Base-by-base conservation (phyloP, 1,140 invertebrate genomes). In the Ceratoteleas bidentatus region DNA sequence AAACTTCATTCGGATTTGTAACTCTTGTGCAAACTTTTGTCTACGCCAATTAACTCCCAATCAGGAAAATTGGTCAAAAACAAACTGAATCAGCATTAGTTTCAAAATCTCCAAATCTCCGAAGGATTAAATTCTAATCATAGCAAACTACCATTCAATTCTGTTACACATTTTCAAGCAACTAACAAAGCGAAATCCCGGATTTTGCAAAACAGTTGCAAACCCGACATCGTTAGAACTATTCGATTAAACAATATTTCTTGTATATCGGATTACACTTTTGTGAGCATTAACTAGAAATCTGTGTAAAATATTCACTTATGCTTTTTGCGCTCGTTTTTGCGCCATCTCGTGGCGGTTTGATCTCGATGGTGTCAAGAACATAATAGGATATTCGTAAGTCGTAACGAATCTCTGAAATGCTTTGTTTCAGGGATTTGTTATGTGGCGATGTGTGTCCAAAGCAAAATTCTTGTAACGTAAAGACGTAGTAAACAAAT, bases 401-500 rank as follows among this genome's bases (percentile, higher is more conserved):
- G n/a, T 60, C n/a, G 32, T 50, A 38, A 52, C 61, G n/a, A 64
- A 64, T 4, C 47, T 52, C 49, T 38, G 49, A 52, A 53, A 62
- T 15, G 33, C 14, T 2, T n/a, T 36, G 13, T 49, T 49, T 49
- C 33, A 11, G 32, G 13, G 24, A 52, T 52, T 36, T 16, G 60
- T 54, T 54, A n/a, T 36, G 16, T 32, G 50, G 3, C 8, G 45
- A 16, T 54, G 4, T 36, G 16, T 32, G 50, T 2, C 8, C 3
- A 16, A 24, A 13, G n/a, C 16, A 14, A n/a, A 56, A 14, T 33
- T 47, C 7, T 2, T 50, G 56, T 60, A 60, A 3, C 16, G 40
- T 6, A 40, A 58, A 65, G 61, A 65, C 61, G 61, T 47, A 40
- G 13, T 74, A 74, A 74, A 74, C 70, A 74, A 49, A 74, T 74